Percentiles rank a stretch among this genome's conserved stretches.
phyloP scores from a whole-genome alignment of 2,113 vertebrate genomes.

The Edolisoma coerulescens region DNA sequence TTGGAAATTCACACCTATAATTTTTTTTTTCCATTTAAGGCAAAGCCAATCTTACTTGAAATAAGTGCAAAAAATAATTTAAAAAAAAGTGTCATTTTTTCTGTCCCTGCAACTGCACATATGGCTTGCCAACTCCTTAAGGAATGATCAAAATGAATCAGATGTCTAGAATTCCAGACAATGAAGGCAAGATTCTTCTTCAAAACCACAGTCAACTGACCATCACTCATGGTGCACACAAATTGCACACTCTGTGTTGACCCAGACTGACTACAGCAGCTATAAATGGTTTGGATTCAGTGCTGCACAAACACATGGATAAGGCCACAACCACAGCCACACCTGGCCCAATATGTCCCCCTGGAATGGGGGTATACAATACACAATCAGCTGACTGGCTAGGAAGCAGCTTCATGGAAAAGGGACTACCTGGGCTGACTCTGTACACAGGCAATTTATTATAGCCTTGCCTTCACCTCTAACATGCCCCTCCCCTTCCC shows the following conservation, averaged over 20 bases:
- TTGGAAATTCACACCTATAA: background rate
- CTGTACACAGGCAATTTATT: background rate
- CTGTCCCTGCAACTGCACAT: background rate
- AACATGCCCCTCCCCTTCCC: background rate
- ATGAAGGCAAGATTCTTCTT: background rate
- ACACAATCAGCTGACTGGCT: background rate
- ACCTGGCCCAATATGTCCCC: background rate
- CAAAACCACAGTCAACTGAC: background rate
- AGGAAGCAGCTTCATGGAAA: background rate
- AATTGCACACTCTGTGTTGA: background rate
- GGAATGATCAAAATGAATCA: background rate
- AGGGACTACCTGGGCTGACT: background rate
- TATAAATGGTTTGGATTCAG: background rate
- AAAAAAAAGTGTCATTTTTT: background rate
- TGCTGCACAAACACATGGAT: background rate
- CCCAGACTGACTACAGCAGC: background rate
- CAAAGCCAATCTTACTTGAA: conserved; percentile 3
- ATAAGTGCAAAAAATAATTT: background rate
- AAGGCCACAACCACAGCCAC: background rate
- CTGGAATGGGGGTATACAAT: background rate
- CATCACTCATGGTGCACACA: background rate
- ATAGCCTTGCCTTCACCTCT: background rate
- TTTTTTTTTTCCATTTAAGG: background rate
- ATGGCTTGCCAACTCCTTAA: background rate
- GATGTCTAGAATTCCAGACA: background rate